Evolutionary conservation across 2,797 vertebrate species (phyloP).

Genomic region (Acipenser oxyrinchus): DNA sequence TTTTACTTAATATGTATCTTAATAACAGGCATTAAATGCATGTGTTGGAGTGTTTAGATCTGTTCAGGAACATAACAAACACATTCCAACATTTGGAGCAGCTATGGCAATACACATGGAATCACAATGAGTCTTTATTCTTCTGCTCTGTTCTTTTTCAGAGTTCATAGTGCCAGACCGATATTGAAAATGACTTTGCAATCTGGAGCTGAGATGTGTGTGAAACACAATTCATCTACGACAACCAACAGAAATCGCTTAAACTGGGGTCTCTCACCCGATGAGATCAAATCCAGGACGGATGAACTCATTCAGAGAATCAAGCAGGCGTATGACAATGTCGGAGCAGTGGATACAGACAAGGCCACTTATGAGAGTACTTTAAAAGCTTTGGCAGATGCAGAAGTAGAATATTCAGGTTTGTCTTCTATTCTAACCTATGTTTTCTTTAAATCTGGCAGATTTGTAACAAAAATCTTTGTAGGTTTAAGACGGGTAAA

Average conservation of each 20-base stretch:
- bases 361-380: conserved; percentile 78
- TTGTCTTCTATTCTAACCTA: conserved; percentile 20
- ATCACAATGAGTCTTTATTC: no score
- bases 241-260: conserved; percentile 47
- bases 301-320: conserved; percentile 71
- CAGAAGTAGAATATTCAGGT: conserved; percentile 82
- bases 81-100: no score
- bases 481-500: no score
- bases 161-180: conserved; percentile 40
- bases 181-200: conserved; percentile 70
- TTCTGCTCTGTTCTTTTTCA: conserved; percentile 32
- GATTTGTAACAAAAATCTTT: no score
- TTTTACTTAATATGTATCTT: no score
- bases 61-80: no score
- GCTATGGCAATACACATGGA: no score
- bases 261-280: conserved; percentile 83
- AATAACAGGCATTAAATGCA: no score
- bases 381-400: conserved; percentile 63
- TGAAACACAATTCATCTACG: conserved; percentile 44
- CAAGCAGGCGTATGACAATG: conserved; percentile 66
- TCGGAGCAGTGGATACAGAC: conserved; percentile 61
- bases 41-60: no score
- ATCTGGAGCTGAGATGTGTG: conserved; percentile 36
- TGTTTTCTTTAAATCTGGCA: conserved; percentile 21
- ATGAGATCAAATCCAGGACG: conserved; percentile 64